Conservation (phyloP, 2,888 invertebrate genomes). For the Ceramica pisi region DNA sequence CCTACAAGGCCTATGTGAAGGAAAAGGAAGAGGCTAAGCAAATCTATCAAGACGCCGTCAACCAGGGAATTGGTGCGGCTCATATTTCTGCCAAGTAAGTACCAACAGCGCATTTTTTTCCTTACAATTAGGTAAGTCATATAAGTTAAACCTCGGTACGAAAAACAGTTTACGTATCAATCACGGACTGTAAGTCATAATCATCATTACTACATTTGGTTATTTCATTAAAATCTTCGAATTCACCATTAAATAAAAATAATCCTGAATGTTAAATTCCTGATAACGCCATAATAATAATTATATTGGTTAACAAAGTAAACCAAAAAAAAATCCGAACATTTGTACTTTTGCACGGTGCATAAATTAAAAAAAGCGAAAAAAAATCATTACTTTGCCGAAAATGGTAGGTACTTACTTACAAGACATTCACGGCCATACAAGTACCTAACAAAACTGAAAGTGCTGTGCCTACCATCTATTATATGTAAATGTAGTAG, state of each 20-base stretch:
- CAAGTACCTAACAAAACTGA: slow-evolving; percentile 44
- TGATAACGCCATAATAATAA: too few species aligned
- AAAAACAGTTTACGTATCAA: not conserved
- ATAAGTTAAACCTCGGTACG: not conserved
- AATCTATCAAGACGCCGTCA: slow-evolving; percentile 90
- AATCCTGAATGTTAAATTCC: not conserved
- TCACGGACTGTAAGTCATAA: not conserved
- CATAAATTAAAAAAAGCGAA: not conserved
- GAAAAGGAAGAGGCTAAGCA: slow-evolving; percentile 92
- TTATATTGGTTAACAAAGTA: not conserved
- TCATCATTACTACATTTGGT: too few species aligned
- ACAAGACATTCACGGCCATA: slow-evolving; percentile 7
- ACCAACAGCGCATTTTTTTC: not conserved
- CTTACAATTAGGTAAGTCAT: not conserved
- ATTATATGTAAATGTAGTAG: slow-evolving; percentile 55
- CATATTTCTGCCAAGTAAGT: slow-evolving; percentile 91
- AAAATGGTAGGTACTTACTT: too few species aligned
- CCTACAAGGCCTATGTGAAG: slow-evolving; percentile 92
- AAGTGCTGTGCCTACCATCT: slow-evolving; percentile 32
- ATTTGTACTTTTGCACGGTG: not conserved
- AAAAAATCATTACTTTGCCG: not conserved
- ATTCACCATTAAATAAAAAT: too few species aligned
- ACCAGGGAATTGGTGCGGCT: slow-evolving; percentile 91
- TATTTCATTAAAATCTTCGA: not conserved
- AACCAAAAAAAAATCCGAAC: not conserved